A percentile compares a stretch with the other conserved stretches of the same genome.
Evolutionary conservation across 2,888 invertebrate species (phyloP).

Genomic region (Pseudanteris insignis): DNA sequence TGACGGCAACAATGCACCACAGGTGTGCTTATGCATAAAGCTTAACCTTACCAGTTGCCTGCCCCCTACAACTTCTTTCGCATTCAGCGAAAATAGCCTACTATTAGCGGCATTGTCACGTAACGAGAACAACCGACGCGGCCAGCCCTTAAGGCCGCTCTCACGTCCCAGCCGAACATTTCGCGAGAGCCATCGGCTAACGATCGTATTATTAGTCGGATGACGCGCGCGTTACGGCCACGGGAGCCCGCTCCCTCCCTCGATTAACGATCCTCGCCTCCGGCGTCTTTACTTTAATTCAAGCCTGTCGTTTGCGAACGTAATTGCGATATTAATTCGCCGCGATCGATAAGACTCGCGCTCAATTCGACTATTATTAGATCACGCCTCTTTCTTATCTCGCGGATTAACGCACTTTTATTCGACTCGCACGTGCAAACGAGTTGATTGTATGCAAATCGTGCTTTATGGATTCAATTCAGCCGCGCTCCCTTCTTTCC

Average conservation of each 20-base stretch:
- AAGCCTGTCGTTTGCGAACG: conserved; percentile 30
- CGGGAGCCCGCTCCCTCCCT: conserved; percentile 10
- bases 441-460: conserved; percentile 26
- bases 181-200: conserved; percentile 48
- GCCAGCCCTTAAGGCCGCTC: conserved; percentile 37
- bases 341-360: not conserved
- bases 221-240: conserved; percentile 21
- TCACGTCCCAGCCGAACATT: conserved; percentile 33
- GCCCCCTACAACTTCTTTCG: conserved; percentile 44
- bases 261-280: conserved; percentile 30
- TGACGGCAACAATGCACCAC: conserved; percentile 53
- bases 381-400: conserved; percentile 22
- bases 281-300: conserved; percentile 38
- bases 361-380: conserved; percentile 26
- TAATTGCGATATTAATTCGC: conserved; percentile 45
- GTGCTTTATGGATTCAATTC: conserved; percentile 14
- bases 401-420: conserved; percentile 8
- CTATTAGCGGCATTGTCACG: conserved; percentile 57
- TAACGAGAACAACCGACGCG: conserved; percentile 46
- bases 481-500: not conserved
- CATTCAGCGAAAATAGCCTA: conserved; percentile 53
- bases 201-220: conserved; percentile 56
- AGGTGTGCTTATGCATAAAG: conserved; percentile 54
- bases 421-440: not conserved
- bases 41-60: conserved; percentile 42